Conservation (phyloP, 1,140 invertebrate species). For the Drosophila fuyamai region DNA sequence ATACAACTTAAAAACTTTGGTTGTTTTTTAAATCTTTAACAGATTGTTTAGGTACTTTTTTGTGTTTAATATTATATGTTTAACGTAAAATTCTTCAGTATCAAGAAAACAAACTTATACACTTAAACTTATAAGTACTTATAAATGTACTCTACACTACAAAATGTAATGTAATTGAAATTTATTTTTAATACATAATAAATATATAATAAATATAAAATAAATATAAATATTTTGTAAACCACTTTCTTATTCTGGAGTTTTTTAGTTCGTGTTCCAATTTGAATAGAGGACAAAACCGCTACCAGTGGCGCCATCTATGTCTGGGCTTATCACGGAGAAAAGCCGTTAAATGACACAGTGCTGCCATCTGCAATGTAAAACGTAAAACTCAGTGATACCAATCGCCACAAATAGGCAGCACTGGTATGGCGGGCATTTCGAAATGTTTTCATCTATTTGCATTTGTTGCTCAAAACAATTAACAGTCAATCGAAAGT, state of each 20-base stretch:
- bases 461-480: conserved; percentile 36
- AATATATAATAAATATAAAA: no score
- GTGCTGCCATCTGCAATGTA: not conserved
- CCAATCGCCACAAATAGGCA: not conserved
- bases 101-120: no score
- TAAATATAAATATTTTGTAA: no score
- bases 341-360: not conserved
- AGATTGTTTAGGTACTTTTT: no score
- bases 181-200: no score
- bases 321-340: not conserved
- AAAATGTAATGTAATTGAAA: no score
- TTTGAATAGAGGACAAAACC: not conserved
- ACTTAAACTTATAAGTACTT: no score
- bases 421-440: conserved; percentile 24
- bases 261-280: not conserved
- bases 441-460: conserved; percentile 16
- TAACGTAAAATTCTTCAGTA: no score
- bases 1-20: no score
- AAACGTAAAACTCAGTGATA: conserved; percentile 5
- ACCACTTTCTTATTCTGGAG: not conserved
- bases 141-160: no score
- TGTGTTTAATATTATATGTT: no score
- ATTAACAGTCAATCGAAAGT: conserved; percentile 53
- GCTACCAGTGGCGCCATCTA: conserved; percentile 2
- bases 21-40: no score